Evolutionary conservation across 2,113 vertebrate species (phyloP), one percentile per base, ranked within the genome.

Genomic region (Phyllopteryx taeniolatus): DNA sequence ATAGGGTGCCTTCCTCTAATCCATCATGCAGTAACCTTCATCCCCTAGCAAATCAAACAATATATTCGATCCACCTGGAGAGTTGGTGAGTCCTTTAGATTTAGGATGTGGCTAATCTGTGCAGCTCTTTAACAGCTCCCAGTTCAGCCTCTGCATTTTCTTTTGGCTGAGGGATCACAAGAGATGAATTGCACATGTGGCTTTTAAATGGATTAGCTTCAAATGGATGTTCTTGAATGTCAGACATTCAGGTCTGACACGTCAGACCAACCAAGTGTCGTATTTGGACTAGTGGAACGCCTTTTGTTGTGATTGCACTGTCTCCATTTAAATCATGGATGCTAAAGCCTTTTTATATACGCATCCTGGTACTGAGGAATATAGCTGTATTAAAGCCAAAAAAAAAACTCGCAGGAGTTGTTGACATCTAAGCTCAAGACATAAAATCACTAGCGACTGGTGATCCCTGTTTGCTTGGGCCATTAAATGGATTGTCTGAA

Each of bases 1-100:
- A 56, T 78, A 77, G 71, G 33, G 57, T 56, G 67, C 66, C 72
- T 80, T 81, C 79, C 73, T 73, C 27, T 84, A 77, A 90, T 88
- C 87, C 84, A 67, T 20, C 68, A 49, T 68, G 33, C 62, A 42
- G 76, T 68, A 74, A 71, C 22, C 61, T 83, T 73, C 54, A 76
- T 76, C 80, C 79, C 80, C 80, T 63, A 71, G 70, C 75, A 77
- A 72, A 75, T 85, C 67, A 81, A 83, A 74, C 8, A 10, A 71
- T 77, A 71, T 62, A 73, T 68, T n/a, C 65, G 17, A 42, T 76
- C 68, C 47, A 67, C 56, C 73, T 72, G 57, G 54, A 79, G 78
- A 83, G 71, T 61, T 66, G 9, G 22, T 75, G 79, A 86, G 79
- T 70, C 82, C 15, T 20, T 79, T 82, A 87, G 89, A 90, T 89